phyloP scores from a whole-genome alignment of 1,140 invertebrate species.

The Monochamus saltuarius region DNA sequence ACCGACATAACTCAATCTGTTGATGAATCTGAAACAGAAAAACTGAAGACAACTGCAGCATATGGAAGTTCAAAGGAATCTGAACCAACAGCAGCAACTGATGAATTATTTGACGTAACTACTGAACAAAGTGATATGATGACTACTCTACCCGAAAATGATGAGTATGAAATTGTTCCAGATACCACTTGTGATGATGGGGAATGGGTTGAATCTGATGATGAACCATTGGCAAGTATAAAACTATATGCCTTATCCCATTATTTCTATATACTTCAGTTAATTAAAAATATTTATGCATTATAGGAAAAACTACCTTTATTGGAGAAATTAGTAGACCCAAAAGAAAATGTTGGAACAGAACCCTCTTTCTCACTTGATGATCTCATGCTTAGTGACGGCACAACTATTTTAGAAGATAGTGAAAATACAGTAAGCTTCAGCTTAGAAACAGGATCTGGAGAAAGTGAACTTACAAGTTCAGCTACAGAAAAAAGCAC shows the following conservation, averaged over 20 bases:
- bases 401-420: background rate
- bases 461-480: slow-evolving; percentile 30
- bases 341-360: slow-evolving; percentile 23
- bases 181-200: slow-evolving; percentile 61
- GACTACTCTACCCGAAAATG: slow-evolving; percentile 35
- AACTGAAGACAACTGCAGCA: background rate
- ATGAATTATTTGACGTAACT: slow-evolving; percentile 33
- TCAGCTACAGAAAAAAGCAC: slow-evolving; percentile 9
- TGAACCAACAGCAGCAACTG: slow-evolving; percentile 15
- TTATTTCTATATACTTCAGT: no score
- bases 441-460: slow-evolving; percentile 35
- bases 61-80: background rate
- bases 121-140: slow-evolving; percentile 35
- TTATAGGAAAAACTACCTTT: no score
- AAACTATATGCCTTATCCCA: no score
- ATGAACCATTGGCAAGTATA: no score
- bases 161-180: slow-evolving; percentile 55
- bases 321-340: no score
- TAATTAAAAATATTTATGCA: background rate
- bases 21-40: slow-evolving; percentile 40
- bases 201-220: slow-evolving; percentile 55
- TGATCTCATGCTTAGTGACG: slow-evolving; percentile 66
- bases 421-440: background rate
- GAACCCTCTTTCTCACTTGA: slow-evolving; percentile 52
- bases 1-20: slow-evolving; percentile 60